Evolutionary conservation across 1,140 invertebrate genomes (phyloP).

Genomic region (Drosophila guanche): DNA sequence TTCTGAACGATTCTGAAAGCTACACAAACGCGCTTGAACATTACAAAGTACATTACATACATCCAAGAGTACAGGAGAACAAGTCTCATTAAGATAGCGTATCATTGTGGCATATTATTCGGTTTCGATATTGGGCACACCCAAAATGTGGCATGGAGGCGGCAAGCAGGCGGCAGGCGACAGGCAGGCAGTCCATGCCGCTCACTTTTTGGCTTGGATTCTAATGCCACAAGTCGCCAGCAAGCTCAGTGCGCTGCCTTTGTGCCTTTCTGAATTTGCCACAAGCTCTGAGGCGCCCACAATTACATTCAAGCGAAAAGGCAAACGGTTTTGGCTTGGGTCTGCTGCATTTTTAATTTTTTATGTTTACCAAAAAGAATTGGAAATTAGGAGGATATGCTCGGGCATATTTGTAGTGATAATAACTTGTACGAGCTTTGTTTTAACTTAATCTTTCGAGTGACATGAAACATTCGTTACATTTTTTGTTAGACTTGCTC

Average conservation of each 20-base stretch:
- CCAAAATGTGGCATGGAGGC: constrained; percentile 45
- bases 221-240: constrained; percentile 44
- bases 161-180: background rate
- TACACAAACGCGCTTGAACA: constrained; percentile 27
- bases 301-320: constrained; percentile 22
- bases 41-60: too few relatives aligned
- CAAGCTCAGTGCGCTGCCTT: constrained; percentile 8
- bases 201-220: constrained; percentile 74
- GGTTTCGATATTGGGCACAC: constrained; percentile 49
- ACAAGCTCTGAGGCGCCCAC: constrained; percentile 32
- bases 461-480: constrained; percentile 9
- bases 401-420: background rate
- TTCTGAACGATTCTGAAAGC: constrained; percentile 24
- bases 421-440: background rate
- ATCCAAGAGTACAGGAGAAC: too few relatives aligned
- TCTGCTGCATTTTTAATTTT: constrained; percentile 21
- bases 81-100: constrained; percentile 37
- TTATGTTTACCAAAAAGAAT: background rate
- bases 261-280: constrained; percentile 19
- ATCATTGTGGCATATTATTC: constrained; percentile 16
- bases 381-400: background rate
- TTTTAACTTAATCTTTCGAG: constrained; percentile 11
- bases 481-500: constrained; percentile 16
- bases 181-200: constrained; percentile 32
- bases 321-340: background rate